Conservation (phyloP, 2,113 vertebrate species). For the Passer domesticus region DNA sequence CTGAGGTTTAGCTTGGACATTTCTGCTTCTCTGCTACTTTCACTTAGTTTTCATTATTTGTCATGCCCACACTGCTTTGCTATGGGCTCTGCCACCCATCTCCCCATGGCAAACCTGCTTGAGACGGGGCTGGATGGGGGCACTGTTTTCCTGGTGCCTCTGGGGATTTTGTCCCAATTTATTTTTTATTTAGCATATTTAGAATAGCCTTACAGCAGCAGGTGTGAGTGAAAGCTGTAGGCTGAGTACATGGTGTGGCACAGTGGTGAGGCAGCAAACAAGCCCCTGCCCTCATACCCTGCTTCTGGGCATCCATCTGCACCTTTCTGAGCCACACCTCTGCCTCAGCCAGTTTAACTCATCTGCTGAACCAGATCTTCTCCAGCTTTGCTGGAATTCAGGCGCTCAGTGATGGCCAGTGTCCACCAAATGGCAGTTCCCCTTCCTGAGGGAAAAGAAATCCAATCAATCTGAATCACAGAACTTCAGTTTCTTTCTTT, state of each 20-base stretch:
- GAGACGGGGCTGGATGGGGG: background rate
- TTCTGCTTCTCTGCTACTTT: background rate
- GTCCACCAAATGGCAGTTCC: background rate
- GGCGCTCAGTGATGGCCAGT: background rate
- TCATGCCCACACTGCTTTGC: background rate
- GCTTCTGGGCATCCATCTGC: background rate
- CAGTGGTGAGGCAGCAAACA: background rate
- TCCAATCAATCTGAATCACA: background rate
- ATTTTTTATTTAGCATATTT: background rate
- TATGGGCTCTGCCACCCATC: background rate
- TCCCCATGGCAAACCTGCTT: background rate
- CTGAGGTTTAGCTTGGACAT: background rate
- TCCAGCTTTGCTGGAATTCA: background rate
- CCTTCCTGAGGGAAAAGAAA: background rate
- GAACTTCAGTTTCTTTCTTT: background rate
- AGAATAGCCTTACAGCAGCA: background rate
- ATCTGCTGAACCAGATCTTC: background rate
- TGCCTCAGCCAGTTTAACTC: background rate
- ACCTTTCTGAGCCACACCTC: background rate
- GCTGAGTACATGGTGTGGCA: background rate
- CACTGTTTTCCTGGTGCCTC: background rate
- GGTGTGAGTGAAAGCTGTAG: background rate
- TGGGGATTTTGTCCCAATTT: background rate
- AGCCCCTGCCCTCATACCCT: background rate
- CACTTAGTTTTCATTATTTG: background rate